Percentiles rank a stretch among this genome's conserved stretches.
Conservation (phyloP, 1,140 invertebrate genomes). For the Platyura marginata region DNA sequence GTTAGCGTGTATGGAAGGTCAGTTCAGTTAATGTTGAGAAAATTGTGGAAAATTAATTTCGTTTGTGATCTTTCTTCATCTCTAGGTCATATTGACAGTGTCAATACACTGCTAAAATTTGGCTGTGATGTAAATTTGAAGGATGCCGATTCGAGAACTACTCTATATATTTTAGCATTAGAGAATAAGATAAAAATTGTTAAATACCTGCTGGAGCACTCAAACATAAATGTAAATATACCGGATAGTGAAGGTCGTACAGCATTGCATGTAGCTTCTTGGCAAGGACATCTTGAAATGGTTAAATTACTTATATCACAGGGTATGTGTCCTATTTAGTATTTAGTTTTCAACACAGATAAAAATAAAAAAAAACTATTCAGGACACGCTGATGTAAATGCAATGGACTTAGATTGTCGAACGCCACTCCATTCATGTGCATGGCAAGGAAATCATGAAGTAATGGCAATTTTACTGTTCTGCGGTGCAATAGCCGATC, state of each 20-base stretch:
- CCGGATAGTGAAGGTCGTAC: constrained; percentile 82
- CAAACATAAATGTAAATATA: constrained; percentile 65
- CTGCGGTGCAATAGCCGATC: constrained; percentile 62
- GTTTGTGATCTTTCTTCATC: background rate
- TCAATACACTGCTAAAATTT: constrained; percentile 47
- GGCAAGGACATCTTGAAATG: constrained; percentile 68
- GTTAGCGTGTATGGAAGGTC: constrained; percentile 25
- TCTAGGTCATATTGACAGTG: constrained; percentile 61
- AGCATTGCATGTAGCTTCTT: constrained; percentile 79
- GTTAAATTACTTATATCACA: constrained; percentile 63
- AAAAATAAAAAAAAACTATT: constrained; percentile 5
- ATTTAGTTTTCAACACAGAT: background rate
- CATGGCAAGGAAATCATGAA: constrained; percentile 79
- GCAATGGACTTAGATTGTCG: constrained; percentile 76
- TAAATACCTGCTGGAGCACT: constrained; percentile 58
- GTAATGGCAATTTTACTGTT: constrained; percentile 68
- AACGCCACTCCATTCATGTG: constrained; percentile 83
- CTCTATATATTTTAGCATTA: constrained; percentile 76
- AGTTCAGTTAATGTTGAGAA: no score
- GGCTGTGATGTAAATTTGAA: constrained; percentile 77
- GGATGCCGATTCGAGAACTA: constrained; percentile 83
- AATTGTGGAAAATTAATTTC: no score
- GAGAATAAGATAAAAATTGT: constrained; percentile 78
- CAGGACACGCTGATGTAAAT: constrained; percentile 62
- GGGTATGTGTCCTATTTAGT: constrained; percentile 20